Evolutionary conservation across 35 echinoderm and acorn worm genomes (phyloP).

Genomic region (Ophioderma brevispina): DNA sequence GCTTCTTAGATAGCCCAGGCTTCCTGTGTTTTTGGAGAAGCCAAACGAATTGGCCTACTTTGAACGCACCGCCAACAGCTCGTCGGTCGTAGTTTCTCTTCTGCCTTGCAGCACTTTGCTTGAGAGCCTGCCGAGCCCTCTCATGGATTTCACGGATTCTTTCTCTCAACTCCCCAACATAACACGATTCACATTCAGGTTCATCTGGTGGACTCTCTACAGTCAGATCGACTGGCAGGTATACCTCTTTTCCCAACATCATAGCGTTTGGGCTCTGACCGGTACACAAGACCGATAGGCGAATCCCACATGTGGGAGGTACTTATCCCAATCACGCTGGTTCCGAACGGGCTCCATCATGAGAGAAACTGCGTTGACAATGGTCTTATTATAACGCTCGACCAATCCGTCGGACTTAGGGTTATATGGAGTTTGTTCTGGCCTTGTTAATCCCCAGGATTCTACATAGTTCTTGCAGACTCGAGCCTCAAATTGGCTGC

Average conservation of each 20-base stretch:
- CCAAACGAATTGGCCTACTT: constrained; percentile 22
- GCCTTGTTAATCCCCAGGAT: constrained; percentile 44
- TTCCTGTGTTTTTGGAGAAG: neutral
- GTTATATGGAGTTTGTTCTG: constrained; percentile 32
- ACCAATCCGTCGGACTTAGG: no score
- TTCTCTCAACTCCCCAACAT: neutral
- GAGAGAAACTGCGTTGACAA: constrained; percentile 1
- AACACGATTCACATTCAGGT: neutral
- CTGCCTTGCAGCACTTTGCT: neutral
- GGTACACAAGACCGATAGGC: constrained; percentile 26
- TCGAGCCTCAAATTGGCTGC: constrained; percentile 25
- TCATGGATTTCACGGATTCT: neutral
- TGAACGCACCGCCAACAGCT: neutral
- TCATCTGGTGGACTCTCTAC: neutral
- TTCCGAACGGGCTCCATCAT: constrained; percentile 3
- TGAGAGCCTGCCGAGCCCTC: neutral
- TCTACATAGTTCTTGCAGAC: constrained; percentile 52
- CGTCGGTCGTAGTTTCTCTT: neutral
- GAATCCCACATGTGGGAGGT: constrained; percentile 11
- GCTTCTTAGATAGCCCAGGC: constrained; percentile 36
- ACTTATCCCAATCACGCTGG: neutral
- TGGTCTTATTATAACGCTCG: no score
- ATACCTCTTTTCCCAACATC: constrained; percentile 38
- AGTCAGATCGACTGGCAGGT: constrained; percentile 20
- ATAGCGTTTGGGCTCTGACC: constrained; percentile 29